Conservation (phyloP, 2,797 vertebrate species). For the Xenops minutus region DNA sequence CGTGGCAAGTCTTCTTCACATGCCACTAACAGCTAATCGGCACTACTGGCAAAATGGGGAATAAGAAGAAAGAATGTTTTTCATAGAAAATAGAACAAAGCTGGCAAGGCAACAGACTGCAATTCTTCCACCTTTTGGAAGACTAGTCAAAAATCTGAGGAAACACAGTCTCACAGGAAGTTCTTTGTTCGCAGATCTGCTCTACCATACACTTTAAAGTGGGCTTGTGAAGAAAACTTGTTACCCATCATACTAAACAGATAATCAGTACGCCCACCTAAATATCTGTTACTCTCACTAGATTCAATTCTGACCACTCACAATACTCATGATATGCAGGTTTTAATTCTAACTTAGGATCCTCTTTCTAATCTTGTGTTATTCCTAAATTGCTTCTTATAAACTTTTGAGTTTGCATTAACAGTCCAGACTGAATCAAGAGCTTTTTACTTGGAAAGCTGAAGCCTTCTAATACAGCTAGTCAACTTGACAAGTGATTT, state of each 20-base stretch:
- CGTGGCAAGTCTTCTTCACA: background rate
- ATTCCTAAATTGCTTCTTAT: background rate
- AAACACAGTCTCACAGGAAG: background rate
- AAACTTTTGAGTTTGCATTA: background rate
- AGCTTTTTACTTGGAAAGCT: background rate
- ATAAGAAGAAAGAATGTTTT: background rate
- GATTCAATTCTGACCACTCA: background rate
- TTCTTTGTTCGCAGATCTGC: background rate
- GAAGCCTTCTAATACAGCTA: background rate
- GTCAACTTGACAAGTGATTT: background rate
- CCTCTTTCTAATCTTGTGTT: background rate
- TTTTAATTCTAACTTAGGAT: background rate
- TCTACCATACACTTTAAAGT: background rate
- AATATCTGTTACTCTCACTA: background rate
- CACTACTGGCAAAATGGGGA: background rate
- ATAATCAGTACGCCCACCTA: background rate
- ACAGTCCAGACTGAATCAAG: background rate
- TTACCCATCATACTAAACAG: background rate
- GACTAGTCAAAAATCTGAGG: background rate
- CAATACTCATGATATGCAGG: background rate
- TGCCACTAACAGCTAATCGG: background rate
- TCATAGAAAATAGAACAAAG: background rate
- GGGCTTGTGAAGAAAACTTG: background rate
- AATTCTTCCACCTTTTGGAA: background rate
- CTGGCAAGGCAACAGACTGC: background rate